A percentile compares a stretch with the other conserved stretches of the same genome.
phyloP scores from a whole-genome alignment of 2,888 invertebrate genomes.

The Dorcus hopei region DNA sequence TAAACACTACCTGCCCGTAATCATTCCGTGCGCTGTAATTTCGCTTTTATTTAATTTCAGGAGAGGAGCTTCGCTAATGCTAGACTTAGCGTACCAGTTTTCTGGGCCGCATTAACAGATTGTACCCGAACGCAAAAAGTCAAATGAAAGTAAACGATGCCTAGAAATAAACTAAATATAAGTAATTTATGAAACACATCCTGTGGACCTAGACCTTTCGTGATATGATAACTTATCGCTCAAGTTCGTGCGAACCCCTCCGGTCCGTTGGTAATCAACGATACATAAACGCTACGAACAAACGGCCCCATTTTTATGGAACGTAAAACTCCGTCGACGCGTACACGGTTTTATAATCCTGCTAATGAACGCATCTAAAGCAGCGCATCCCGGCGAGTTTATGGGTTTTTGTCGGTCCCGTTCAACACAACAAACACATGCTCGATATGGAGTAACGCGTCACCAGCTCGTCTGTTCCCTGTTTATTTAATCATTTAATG shows the following conservation, averaged over 20 bases:
- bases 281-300: not conserved
- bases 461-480: slow-evolving; percentile 32
- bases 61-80: not conserved
- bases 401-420: slow-evolving; percentile 11
- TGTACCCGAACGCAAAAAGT: too few species aligned
- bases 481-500: slow-evolving; percentile 37
- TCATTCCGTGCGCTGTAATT: slow-evolving; percentile 33
- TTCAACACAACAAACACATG: slow-evolving; percentile 21
- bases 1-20: slow-evolving; percentile 42
- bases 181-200: too few species aligned
- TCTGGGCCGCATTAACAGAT: too few species aligned
- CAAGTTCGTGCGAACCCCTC: too few species aligned
- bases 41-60: slow-evolving; percentile 35
- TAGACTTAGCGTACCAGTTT: too few species aligned
- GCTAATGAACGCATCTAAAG: slow-evolving; percentile 15
- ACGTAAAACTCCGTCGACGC: slow-evolving; percentile 14
- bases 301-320: slow-evolving; percentile 9
- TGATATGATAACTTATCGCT: too few species aligned
- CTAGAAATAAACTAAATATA: not conserved
- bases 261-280: not conserved
- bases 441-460: slow-evolving; percentile 27
- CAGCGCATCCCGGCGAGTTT: slow-evolving; percentile 6
- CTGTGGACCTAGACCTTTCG: too few species aligned
- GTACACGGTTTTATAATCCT: slow-evolving; percentile 16
- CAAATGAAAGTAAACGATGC: too few species aligned